Evolutionary conservation across 2,797 vertebrate genomes (phyloP), one percentile per base, ranked within the genome.

Genomic region (Poeciliopsis turneri): DNA sequence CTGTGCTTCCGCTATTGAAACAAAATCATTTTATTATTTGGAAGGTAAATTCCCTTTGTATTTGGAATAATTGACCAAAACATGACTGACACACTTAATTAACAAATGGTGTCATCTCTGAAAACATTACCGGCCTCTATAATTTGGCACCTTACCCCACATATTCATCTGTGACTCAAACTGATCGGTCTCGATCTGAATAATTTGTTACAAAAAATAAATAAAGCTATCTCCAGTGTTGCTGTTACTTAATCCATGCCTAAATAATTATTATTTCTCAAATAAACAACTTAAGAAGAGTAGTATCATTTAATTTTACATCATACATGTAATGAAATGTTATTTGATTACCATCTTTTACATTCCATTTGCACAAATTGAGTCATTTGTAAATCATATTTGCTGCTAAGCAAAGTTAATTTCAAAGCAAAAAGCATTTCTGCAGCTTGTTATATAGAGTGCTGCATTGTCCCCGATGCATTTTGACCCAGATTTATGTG

Each of bases 401-500:
- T 78, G 51, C 53, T 55, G 71, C 43, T 64, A 36, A 45, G 71
- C 41, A 81, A 10, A 79, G 73, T 75, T 89, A 86, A 91, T 86
- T 84, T 85, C 69, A 72, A 76, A 72, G 25, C 77, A 88, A 83
- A 88, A 76, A 84, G 81, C 74, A 82, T 45, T 77, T 66, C 75
- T 82, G 73, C 77, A 28, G 55, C 72, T 76, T 36, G 68, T 80
- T 84, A 77, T 49, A 72, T 59, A 83, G 74, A 84, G 78, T 78
- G 72, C 82, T 76, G 78, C 78, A 76, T 74, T 82, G 84, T 90
- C 84, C 87, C 82, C 64, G 78, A 83, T 88, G 92, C 76, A 86
- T 90, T 91, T 84, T 84, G 81, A 89, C 86, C 90, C 80, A 94
- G 83, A 90, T 91, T 92, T 73, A 86, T 77, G 90, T 89, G 87